Percentiles rank a stretch among this genome's conserved stretches.
These are phyloP conservation scores for Psococerastis gibbosa DNA, from an alignment of 2,888 invertebrate genomes.

Conservation along the genomic window DNA sequence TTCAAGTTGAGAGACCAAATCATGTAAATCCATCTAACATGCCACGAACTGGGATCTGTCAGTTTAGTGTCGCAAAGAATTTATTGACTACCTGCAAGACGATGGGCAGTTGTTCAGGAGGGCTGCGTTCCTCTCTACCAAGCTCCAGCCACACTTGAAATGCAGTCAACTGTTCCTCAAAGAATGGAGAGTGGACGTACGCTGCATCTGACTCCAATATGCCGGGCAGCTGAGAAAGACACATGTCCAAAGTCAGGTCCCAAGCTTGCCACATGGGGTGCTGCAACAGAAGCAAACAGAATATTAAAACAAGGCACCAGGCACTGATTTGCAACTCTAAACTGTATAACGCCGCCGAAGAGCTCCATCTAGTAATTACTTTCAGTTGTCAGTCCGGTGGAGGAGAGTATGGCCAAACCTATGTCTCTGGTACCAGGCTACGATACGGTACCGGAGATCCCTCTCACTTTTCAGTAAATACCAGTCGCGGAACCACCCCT, in stretches of 20 bases:
- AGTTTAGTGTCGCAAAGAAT: too few relatives aligned
- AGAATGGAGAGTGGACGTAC: constrained; percentile 73
- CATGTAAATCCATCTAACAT: too few relatives aligned
- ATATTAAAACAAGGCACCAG: constrained; percentile 6
- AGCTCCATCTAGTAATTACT: constrained; percentile 9
- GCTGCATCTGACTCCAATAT: constrained; percentile 41
- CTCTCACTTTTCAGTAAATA: too few relatives aligned
- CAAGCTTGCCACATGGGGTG: constrained; percentile 94
- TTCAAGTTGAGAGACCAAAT: too few relatives aligned
- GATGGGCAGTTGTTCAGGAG: constrained; percentile 93
- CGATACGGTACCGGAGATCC: too few relatives aligned
- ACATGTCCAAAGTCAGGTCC: constrained; percentile 92
- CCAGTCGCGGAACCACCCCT: too few relatives aligned
- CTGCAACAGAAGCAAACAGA: constrained; percentile 23
- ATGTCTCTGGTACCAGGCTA: too few relatives aligned
- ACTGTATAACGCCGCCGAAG: not conserved
- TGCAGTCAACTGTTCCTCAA: constrained; percentile 93
- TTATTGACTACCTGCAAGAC: constrained; percentile 79
- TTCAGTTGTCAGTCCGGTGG: too few relatives aligned
- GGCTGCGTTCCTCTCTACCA: constrained; percentile 55
- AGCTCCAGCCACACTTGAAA: constrained; percentile 89
- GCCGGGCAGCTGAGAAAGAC: constrained; percentile 72
- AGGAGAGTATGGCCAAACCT: too few relatives aligned
- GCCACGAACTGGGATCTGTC: too few relatives aligned
- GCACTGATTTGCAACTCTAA: not conserved